phyloP scores from a whole-genome alignment of 2,888 invertebrate species.

The Cheilosia vernalis region DNA sequence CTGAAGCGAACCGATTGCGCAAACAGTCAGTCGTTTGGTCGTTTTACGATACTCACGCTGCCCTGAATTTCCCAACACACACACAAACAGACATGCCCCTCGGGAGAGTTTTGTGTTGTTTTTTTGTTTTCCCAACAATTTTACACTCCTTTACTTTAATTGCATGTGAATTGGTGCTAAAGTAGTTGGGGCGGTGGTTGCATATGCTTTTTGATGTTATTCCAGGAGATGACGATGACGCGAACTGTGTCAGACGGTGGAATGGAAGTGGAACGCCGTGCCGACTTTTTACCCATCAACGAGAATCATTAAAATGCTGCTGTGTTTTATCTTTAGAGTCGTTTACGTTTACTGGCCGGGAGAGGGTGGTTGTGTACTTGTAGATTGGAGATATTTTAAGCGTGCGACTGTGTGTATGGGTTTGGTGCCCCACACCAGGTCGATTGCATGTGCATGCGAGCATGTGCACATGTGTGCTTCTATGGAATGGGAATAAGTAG shows the following conservation, averaged over 20 bases:
- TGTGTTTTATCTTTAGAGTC: conserved; percentile 20
- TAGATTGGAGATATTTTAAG: not conserved
- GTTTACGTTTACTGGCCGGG: not conserved
- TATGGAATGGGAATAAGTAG: not conserved
- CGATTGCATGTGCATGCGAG: conserved; percentile 15
- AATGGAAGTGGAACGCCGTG: conserved; percentile 2
- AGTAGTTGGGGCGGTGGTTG: conserved; percentile 44
- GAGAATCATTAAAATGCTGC: conserved; percentile 59
- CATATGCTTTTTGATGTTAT: conserved; percentile 38
- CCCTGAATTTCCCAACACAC: conserved; percentile 42
- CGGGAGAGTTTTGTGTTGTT: conserved; percentile 11
- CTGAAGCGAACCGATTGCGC: conserved; percentile 23
- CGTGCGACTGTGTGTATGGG: not conserved
- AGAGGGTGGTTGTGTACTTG: not conserved
- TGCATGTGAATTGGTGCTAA: conserved; percentile 54
- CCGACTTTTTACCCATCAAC: conserved; percentile 23
- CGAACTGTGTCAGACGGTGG: conserved; percentile 30
- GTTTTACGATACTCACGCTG: conserved; percentile 42
- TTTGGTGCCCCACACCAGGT: not conserved
- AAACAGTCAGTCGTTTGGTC: conserved; percentile 39
- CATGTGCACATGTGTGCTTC: conserved; percentile 29
- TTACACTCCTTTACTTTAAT: conserved; percentile 58
- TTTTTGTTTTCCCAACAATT: conserved; percentile 19
- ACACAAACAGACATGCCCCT: not conserved
- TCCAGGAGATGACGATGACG: conserved; percentile 12